Conservation (phyloP, 2,113 vertebrate species). For the Narcine bancroftii region DNA sequence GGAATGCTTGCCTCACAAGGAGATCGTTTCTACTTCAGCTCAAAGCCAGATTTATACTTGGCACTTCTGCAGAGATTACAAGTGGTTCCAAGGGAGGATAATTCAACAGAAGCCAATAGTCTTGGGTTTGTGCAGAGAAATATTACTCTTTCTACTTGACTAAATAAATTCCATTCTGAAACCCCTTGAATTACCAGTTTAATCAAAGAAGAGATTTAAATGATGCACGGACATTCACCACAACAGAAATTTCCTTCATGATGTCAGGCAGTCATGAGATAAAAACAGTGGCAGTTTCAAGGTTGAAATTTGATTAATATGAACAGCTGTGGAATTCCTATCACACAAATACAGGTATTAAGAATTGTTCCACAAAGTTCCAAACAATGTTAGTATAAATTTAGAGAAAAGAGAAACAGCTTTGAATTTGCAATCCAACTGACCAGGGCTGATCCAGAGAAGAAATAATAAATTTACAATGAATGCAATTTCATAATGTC, state of each 20-base stretch:
- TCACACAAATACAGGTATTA: background rate
- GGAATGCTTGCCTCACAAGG: background rate
- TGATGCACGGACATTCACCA: background rate
- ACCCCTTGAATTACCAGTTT: background rate
- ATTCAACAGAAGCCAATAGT: background rate
- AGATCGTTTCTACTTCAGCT: background rate
- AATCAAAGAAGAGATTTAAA: background rate
- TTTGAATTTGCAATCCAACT: background rate
- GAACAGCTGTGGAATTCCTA: background rate
- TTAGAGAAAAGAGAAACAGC: background rate
- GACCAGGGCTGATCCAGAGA: background rate
- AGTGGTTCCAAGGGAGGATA: background rate
- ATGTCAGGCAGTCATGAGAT: background rate
- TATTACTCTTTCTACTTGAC: background rate
- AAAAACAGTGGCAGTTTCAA: background rate
- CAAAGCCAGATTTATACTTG: background rate
- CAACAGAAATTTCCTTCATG: background rate
- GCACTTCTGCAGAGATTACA: background rate
- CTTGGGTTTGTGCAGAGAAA: background rate
- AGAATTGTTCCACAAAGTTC: background rate
- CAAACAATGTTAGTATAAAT: background rate
- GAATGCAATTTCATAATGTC: background rate
- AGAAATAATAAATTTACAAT: background rate
- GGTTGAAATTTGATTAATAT: background rate
- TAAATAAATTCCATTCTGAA: background rate